phyloP scores from a whole-genome alignment of 2,113 vertebrate genomes.

The Burhinus bistriatus region DNA sequence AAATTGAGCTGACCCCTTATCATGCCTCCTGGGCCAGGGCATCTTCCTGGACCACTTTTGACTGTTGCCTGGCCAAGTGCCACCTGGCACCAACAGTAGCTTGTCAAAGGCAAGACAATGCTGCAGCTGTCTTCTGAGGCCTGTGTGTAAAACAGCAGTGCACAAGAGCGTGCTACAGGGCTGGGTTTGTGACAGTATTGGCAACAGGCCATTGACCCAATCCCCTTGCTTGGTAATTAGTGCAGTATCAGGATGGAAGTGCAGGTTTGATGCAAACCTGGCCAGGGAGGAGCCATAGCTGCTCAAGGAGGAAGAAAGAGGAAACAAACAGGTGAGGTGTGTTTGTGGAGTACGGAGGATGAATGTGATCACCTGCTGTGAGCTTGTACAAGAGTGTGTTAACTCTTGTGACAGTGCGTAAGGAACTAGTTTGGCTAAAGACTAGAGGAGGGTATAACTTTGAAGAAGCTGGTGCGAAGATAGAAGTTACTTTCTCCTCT shows the following conservation, averaged over 20 bases:
- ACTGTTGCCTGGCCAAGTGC: not conserved
- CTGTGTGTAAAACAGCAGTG: not conserved
- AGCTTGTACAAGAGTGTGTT: not conserved
- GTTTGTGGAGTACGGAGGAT: not conserved
- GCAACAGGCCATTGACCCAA: not conserved
- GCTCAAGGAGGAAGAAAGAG: not conserved
- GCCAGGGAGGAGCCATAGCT: not conserved
- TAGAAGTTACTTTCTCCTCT: not conserved
- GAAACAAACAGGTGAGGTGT: not conserved
- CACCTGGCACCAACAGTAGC: not conserved
- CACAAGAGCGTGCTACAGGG: fast-evolving
- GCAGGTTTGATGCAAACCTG: not conserved
- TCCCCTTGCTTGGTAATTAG: not conserved
- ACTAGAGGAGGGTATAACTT: not conserved
- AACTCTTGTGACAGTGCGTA: not conserved
- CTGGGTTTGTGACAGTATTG: not conserved
- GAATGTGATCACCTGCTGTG: not conserved
- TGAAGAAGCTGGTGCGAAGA: not conserved
- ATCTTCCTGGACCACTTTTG: not conserved
- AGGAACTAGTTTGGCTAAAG: not conserved
- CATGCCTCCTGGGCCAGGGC: not conserved
- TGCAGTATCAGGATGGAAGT: not conserved
- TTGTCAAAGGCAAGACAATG: not conserved
- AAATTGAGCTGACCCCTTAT: not conserved
- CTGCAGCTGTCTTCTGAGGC: not conserved